Conservation (phyloP, 2,797 vertebrate genomes). For the Thaleichthys pacificus region DNA sequence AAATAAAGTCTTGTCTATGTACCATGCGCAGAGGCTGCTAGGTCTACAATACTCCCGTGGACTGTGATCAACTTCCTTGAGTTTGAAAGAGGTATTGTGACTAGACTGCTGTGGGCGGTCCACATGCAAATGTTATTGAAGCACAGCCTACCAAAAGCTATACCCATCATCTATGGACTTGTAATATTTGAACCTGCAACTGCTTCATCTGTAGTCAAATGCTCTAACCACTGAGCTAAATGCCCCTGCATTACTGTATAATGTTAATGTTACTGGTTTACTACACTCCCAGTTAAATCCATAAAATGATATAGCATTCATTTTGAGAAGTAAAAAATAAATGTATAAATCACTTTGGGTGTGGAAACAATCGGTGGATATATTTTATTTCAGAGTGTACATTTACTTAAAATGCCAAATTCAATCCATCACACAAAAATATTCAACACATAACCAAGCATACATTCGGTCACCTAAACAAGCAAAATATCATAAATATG, state of each 20-base stretch:
- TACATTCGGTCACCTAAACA: conserved; percentile 31
- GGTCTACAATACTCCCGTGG: background rate
- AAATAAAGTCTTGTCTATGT: background rate
- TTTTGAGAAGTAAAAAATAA: background rate
- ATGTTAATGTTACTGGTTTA: no score
- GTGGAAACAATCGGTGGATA: conserved; percentile 42
- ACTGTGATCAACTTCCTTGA: conserved; percentile 12
- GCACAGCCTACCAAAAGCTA: no score
- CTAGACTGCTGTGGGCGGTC: background rate
- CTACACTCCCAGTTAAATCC: no score
- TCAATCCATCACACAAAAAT: conserved; percentile 36
- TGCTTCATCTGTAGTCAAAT: no score
- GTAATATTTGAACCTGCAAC: no score
- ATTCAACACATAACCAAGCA: conserved; percentile 22
- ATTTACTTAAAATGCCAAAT: conserved; percentile 61
- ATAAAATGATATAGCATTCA: no score
- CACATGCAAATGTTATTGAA: conserved; percentile 1
- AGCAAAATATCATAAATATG: conserved; percentile 35
- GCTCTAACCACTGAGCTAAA: no score
- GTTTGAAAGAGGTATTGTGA: background rate
- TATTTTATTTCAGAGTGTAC: conserved; percentile 62
- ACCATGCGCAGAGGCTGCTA: background rate
- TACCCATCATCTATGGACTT: no score
- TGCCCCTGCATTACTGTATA: no score
- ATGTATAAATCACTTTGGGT: background rate